These are phyloP conservation scores for Seira sanloemensis DNA, from an alignment of 2,888 invertebrate species.

Conservation along the genomic window DNA sequence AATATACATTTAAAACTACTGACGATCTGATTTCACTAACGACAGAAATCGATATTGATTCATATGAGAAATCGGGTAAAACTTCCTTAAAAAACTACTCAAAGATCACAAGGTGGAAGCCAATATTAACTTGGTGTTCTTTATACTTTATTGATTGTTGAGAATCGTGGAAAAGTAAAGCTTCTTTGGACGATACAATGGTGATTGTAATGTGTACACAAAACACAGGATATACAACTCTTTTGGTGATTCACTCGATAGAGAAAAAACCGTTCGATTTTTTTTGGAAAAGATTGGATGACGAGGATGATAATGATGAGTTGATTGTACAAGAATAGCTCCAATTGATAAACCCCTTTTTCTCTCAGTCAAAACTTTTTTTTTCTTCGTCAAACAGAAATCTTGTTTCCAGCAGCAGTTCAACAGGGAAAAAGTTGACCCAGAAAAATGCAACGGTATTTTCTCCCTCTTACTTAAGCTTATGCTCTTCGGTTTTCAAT, in stretches of 20 bases:
- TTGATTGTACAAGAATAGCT: conserved; percentile 19
- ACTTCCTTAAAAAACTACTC: conserved; percentile 3
- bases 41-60: neutral
- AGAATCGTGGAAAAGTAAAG: conserved; percentile 35
- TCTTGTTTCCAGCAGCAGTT: conserved; percentile 31
- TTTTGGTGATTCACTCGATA: conserved; percentile 24
- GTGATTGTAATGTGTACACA: conserved; percentile 11
- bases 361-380: conserved; percentile 1
- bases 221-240: neutral
- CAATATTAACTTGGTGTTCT: conserved; percentile 7
- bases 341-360: conserved; percentile 40
- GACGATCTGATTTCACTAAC: neutral
- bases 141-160: conserved; percentile 19
- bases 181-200: conserved; percentile 12
- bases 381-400: conserved; percentile 23
- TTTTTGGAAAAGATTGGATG: conserved; percentile 35
- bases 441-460: conserved; percentile 60
- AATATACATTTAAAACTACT: too few species aligned
- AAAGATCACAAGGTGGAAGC: conserved; percentile 63
- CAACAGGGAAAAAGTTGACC: conserved; percentile 43
- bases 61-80: neutral
- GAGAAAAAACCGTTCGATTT: conserved; percentile 25
- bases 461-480: conserved; percentile 3
- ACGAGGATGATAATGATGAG: neutral
- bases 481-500: neutral